Percentiles rank a stretch among this genome's conserved stretches.
Conservation (phyloP, 2,113 vertebrate species). For the Egretta garzetta region DNA sequence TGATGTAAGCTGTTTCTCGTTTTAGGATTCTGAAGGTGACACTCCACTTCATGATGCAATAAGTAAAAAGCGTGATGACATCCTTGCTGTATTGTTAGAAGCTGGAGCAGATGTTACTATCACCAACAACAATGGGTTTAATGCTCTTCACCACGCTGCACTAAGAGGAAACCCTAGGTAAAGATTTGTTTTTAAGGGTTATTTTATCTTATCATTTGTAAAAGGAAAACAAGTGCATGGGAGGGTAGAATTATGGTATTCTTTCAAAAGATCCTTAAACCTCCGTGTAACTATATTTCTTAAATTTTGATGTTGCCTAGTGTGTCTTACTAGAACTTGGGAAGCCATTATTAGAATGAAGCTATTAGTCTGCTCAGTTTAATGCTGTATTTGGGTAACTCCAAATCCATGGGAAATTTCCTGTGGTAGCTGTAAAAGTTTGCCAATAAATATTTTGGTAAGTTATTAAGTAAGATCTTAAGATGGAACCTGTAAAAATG, state of each 20-base stretch:
- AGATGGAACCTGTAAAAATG: neutral
- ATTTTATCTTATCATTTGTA: neutral
- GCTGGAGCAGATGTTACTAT: slow-evolving; percentile 97
- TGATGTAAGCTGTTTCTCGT: neutral
- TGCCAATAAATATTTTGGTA: neutral
- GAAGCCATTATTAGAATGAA: neutral
- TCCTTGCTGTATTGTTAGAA: slow-evolving; percentile 94
- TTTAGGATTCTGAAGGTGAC: slow-evolving; percentile 95
- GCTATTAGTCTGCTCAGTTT: neutral
- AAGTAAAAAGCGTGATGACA: slow-evolving; percentile 98
- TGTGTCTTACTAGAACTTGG: neutral
- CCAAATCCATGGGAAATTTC: neutral
- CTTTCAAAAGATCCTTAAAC: neutral
- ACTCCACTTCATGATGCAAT: slow-evolving; percentile 97
- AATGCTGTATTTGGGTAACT: neutral
- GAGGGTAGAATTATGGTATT: neutral
- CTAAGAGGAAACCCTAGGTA: slow-evolving; percentile 98
- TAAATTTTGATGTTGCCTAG: neutral
- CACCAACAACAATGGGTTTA: slow-evolving; percentile 99
- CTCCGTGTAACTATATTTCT: neutral
- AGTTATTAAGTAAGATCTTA: neutral
- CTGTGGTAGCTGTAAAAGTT: neutral
- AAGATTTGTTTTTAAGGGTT: neutral
- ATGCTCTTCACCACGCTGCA: slow-evolving; percentile 95
- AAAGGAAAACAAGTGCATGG: neutral